Percentiles rank a stretch among this genome's conserved stretches.
Conservation (phyloP, 2,113 vertebrate species). For the Copsychus sechellarum region DNA sequence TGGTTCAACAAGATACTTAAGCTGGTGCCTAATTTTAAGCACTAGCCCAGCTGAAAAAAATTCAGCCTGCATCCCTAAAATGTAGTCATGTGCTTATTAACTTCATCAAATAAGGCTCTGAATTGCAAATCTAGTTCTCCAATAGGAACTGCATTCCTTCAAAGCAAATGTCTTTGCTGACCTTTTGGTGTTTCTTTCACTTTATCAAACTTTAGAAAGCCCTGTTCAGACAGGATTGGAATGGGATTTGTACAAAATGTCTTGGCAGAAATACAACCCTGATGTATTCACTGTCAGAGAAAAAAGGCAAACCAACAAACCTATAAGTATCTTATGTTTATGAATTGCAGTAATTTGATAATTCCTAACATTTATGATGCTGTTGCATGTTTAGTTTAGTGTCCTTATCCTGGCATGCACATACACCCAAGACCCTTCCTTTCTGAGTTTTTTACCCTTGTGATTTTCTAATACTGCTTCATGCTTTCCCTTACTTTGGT, state of each 20-base stretch:
- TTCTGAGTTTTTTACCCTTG: background rate
- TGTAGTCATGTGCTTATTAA: background rate
- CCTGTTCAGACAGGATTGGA: background rate
- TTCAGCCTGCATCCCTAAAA: background rate
- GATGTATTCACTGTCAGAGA: background rate
- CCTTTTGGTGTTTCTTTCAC: background rate
- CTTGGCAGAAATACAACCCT: background rate
- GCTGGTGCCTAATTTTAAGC: background rate
- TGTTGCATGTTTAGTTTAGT: background rate
- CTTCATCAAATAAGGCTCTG: background rate
- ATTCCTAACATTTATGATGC: background rate
- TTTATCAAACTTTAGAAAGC: background rate
- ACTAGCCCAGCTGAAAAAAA: background rate
- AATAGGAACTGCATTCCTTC: background rate
- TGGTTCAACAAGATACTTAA: background rate
- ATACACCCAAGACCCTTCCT: background rate
- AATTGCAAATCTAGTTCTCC: background rate
- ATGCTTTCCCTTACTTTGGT: background rate
- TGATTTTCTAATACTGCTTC: background rate
- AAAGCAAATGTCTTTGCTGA: background rate
- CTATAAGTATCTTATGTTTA: background rate
- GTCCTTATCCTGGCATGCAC: background rate
- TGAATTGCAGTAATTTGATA: background rate
- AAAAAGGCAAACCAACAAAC: background rate
- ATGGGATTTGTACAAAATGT: background rate